Conservation (phyloP, 2,888 invertebrate genomes). For the Drosophila mayaguana region DNA sequence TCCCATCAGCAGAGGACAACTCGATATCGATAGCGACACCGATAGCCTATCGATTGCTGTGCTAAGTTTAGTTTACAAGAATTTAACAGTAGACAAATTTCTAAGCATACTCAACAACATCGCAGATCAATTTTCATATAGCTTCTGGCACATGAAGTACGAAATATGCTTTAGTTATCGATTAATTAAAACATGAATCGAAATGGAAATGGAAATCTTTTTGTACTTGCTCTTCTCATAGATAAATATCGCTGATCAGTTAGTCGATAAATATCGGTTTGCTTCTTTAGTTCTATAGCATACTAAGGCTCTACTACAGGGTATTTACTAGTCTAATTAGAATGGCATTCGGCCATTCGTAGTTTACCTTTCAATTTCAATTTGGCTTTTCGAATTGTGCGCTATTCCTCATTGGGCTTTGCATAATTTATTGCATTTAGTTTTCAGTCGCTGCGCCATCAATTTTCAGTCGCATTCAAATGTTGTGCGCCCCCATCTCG, state of each 20-base stretch:
- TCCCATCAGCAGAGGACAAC: neutral
- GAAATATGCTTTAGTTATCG: neutral
- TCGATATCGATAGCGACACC: neutral
- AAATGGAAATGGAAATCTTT: too few species aligned
- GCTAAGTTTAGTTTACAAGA: neutral
- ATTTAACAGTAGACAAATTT: neutral
- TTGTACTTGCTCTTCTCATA: too few species aligned
- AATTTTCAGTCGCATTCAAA: slow-evolving; percentile 49
- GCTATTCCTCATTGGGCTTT: slow-evolving; percentile 50
- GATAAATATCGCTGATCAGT: neutral
- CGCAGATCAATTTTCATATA: too few species aligned
- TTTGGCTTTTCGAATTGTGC: slow-evolving; percentile 41
- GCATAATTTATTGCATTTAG: slow-evolving; percentile 79
- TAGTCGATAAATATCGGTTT: neutral
- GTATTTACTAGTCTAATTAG: neutral
- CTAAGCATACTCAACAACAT: too few species aligned
- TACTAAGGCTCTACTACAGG: neutral
- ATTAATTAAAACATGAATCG: too few species aligned
- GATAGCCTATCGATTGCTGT: neutral
- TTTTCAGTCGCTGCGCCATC: slow-evolving; percentile 61
- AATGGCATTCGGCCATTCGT: neutral
- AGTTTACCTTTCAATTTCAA: slow-evolving; percentile 43
- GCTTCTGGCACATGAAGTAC: too few species aligned
- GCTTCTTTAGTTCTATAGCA: neutral
- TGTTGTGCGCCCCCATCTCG: slow-evolving; percentile 1